A percentile compares a stretch with the other conserved stretches of the same genome.
phyloP scores from a whole-genome alignment of 2,113 vertebrate species.

The Nesogale talazaci region DNA sequence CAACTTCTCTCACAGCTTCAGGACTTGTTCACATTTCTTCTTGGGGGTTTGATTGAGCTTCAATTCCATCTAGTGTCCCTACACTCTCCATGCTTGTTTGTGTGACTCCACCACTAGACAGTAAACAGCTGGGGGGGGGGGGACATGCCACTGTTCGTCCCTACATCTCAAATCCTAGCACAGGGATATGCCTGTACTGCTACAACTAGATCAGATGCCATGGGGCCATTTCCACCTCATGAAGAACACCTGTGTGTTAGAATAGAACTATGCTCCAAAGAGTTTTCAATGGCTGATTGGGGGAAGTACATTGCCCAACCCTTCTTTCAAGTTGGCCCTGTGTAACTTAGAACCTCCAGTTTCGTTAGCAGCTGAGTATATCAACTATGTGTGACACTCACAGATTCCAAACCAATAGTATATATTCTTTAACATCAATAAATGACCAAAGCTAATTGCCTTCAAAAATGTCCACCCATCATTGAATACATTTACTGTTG shows the following conservation, averaged over 20 bases:
- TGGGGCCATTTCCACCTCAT: not conserved
- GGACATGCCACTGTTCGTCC: not conserved
- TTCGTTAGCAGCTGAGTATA: not conserved
- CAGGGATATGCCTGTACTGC: not conserved
- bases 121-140: not conserved
- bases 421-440: not conserved
- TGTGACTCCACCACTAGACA: not conserved
- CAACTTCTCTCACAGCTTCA: not conserved
- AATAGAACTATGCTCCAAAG: not conserved
- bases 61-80: not conserved
- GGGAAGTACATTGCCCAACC: not conserved
- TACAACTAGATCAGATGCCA: not conserved
- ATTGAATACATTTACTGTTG: not conserved
- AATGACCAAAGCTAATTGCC: not conserved
- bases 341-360: not conserved
- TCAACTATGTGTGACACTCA: not conserved
- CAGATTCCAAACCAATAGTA: not conserved
- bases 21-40: not conserved
- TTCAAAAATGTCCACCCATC: not conserved
- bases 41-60: not conserved
- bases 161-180: not conserved
- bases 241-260: not conserved
- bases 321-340: not conserved
- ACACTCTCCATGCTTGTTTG: not conserved
- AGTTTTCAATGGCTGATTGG: not conserved